Conservation (phyloP, 2,797 vertebrate species). For the Melanotaenia trifasciata region DNA sequence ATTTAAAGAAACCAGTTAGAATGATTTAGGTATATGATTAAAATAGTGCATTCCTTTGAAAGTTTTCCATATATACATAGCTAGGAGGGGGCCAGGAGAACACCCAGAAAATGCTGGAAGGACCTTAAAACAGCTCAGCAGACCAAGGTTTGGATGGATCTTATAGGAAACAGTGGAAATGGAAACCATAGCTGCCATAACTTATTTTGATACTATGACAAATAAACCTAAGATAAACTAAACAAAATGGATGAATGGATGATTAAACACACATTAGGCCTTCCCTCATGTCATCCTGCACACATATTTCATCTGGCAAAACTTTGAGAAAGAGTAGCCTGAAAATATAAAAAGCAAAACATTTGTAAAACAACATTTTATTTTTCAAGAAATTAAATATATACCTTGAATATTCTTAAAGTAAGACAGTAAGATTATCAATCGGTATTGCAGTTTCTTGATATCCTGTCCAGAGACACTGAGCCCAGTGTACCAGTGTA, state of each 20-base stretch:
- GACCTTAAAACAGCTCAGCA: background rate
- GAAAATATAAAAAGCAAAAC: background rate
- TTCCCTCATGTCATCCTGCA: no score
- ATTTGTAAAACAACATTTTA: background rate
- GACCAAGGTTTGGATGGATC: background rate
- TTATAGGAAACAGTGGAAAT: background rate
- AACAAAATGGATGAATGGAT: no score
- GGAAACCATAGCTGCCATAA: background rate
- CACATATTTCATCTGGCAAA: no score
- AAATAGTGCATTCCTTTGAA: background rate
- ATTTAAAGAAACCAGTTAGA: background rate
- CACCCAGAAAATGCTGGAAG: background rate
- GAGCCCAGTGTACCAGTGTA: background rate
- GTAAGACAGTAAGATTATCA: background rate
- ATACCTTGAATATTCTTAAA: background rate
- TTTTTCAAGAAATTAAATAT: background rate
- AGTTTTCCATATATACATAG: background rate
- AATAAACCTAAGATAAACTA: no score
- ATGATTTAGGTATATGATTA: background rate
- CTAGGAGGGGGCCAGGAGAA: background rate
- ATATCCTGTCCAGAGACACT: background rate
- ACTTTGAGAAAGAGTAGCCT: no score
- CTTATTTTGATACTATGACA: no score
- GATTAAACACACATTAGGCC: no score
- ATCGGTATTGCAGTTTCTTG: background rate